Evolutionary conservation across 2,113 vertebrate genomes (phyloP), one percentile per base, ranked within the genome.

Genomic region (Rhipidura dahli): DNA sequence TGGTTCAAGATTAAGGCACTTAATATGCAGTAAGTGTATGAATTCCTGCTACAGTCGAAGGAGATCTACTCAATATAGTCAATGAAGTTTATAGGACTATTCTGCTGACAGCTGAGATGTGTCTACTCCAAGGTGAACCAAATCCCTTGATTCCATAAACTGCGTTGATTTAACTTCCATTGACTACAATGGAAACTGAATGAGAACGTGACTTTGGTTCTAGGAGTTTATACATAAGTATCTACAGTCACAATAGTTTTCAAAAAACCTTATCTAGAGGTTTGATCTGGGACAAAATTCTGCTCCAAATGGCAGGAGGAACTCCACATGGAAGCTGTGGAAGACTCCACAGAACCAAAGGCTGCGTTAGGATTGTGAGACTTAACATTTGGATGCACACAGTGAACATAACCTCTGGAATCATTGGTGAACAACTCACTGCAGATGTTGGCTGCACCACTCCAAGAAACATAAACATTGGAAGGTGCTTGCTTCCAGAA

Each of bases 341-440:
- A 49, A 49, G 24, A 49, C 49, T 49, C 24, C 24, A 26, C 6
- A 4, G 44, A 76, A 69, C 31, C 45, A 90, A 70, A 86, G 50
- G 40, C 65, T 82, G 7, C 4, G 3, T 60, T 30, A 76, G 18
- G 18, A 90, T 30, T 72, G 61, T 10, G 13, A 86, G 71, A 57
- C 28, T 51, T 70, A 68, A 68, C 17, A 39, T 59, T 18, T 30
- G 20, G 28, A 60, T 56, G 27, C 4, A 13, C 15, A 66, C 1
- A 35, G 23, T 12, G 42, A 90, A 50, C 3, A 42, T 73, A 93
- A 70, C 33, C 35, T 65, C 64, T 28, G 39, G 35, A 57, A 27
- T 88, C 42, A 63, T 11, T 0, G 0, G 23, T 37, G 15, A 73
- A 45, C 37, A 30, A 54, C 30, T n/a, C 0, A 0, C 18, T 57